These are phyloP conservation scores for Pseudochaenichthys georgianus DNA, from an alignment of 2,797 vertebrate species.

Conservation along the genomic window DNA sequence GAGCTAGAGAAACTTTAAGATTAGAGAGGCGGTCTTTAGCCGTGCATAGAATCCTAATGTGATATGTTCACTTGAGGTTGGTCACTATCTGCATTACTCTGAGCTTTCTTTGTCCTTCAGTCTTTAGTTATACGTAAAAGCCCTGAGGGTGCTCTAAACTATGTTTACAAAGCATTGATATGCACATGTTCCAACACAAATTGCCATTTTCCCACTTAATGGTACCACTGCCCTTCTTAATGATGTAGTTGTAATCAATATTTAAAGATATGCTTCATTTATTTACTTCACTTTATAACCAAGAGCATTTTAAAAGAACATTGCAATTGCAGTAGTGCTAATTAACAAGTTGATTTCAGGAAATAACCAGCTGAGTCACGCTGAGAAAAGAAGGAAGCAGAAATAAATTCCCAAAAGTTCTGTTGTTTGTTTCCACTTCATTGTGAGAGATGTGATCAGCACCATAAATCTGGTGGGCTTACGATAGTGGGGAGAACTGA, in stretches of 20 bases:
- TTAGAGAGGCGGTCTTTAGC: slow-evolving; percentile 11
- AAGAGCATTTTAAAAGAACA: slow-evolving; percentile 20
- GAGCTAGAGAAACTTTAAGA: slow-evolving; percentile 21
- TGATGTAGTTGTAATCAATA: slow-evolving; percentile 48
- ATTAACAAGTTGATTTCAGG: slow-evolving; percentile 47
- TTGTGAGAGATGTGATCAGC: slow-evolving; percentile 43
- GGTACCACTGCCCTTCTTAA: slow-evolving; percentile 10
- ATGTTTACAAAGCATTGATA: slow-evolving; percentile 34
- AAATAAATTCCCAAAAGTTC: background rate
- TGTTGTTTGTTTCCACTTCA: slow-evolving; percentile 26
- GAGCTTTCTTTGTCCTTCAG: slow-evolving; percentile 44
- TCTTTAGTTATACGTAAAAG: slow-evolving; percentile 27
- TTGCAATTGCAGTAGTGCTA: slow-evolving; percentile 21
- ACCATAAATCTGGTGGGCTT: slow-evolving; percentile 52
- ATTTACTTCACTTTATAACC: slow-evolving; percentile 18
- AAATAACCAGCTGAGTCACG: slow-evolving; percentile 23
- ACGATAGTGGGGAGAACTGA: slow-evolving; percentile 27
- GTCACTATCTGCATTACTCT: slow-evolving; percentile 28
- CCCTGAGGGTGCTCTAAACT: slow-evolving; percentile 17
- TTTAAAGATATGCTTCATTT: slow-evolving; percentile 55
- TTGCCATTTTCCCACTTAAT: slow-evolving; percentile 22
- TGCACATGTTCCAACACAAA: slow-evolving; percentile 32
- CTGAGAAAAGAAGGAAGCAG: slow-evolving; percentile 6
- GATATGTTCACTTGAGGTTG: slow-evolving; percentile 31
- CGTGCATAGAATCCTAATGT: slow-evolving; percentile 43